Percentiles rank a stretch among this genome's conserved stretches.
phyloP scores from a whole-genome alignment of 2,888 invertebrate species.

The Saturnia pavonia region DNA sequence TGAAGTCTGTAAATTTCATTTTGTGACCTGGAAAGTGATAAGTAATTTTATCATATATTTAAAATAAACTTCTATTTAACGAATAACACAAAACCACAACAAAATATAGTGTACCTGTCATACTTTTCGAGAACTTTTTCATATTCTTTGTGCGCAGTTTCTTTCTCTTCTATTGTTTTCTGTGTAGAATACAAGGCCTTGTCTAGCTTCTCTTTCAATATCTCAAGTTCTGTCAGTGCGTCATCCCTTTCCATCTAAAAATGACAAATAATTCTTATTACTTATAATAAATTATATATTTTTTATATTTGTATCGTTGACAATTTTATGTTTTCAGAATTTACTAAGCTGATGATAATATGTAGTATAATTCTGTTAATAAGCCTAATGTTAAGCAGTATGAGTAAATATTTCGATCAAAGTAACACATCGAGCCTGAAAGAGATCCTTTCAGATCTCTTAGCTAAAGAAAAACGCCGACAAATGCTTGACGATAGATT shows the following conservation, averaged over 20 bases:
- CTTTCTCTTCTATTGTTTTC: conserved; percentile 93
- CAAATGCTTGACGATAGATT: not conserved
- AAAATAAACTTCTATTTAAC: conserved; percentile 40
- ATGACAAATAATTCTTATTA: not conserved
- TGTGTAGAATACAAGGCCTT: conserved; percentile 91
- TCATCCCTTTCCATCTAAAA: conserved; percentile 92
- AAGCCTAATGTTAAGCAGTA: not conserved
- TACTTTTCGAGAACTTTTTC: conserved; percentile 96
- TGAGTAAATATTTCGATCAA: not conserved
- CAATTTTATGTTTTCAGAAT: not conserved
- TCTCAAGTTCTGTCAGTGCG: conserved; percentile 91
- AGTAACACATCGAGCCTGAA: not conserved
- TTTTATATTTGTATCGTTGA: not conserved
- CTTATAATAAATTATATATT: not conserved
- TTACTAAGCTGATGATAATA: not conserved
- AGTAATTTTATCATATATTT: conserved; percentile 1
- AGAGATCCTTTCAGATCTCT: not conserved
- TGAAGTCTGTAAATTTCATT: conserved; percentile 94
- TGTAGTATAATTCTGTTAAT: not conserved
- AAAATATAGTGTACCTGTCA: conserved; percentile 84
- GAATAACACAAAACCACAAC: conserved; percentile 73
- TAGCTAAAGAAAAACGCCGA: not conserved
- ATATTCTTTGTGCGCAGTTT: conserved; percentile 93
- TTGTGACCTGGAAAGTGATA: conserved; percentile 85
- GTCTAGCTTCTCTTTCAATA: conserved; percentile 94